Evolutionary conservation across 2,797 vertebrate species (phyloP).

Genomic region (Sebastes kiyomatsui): DNA sequence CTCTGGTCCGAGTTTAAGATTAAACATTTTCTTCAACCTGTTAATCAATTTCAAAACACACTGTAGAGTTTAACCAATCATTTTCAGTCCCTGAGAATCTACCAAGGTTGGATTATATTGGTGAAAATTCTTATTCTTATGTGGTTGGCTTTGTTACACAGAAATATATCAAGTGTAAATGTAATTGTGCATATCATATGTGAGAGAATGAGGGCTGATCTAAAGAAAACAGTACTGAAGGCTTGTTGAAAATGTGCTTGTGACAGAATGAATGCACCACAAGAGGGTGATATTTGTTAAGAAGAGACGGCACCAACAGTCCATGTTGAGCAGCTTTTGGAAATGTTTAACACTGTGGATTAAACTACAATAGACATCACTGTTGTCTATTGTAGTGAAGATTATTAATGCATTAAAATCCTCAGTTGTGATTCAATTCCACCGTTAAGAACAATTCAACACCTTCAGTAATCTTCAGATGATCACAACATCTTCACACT

Average conservation of each 20-base stretch:
- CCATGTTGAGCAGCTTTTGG: background rate
- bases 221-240: background rate
- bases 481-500: background rate
- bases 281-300: constrained; percentile 63
- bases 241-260: background rate
- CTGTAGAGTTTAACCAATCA: background rate
- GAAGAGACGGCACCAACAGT: background rate
- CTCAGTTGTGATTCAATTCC: background rate
- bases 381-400: too few species aligned
- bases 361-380: background rate
- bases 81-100: background rate
- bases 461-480: background rate
- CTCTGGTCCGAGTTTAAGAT: background rate
- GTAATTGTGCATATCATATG: background rate
- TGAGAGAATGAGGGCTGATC: background rate
- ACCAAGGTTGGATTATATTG: background rate
- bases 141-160: background rate
- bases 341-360: background rate
- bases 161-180: background rate
- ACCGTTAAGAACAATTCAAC: background rate
- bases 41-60: background rate
- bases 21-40: background rate
- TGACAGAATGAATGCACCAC: constrained; percentile 44
- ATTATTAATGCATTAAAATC: too few species aligned
- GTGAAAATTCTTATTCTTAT: background rate